Percentiles rank a stretch among this genome's conserved stretches.
phyloP scores from a whole-genome alignment of 2,888 invertebrate genomes.

The Sylvicola cinctus region DNA sequence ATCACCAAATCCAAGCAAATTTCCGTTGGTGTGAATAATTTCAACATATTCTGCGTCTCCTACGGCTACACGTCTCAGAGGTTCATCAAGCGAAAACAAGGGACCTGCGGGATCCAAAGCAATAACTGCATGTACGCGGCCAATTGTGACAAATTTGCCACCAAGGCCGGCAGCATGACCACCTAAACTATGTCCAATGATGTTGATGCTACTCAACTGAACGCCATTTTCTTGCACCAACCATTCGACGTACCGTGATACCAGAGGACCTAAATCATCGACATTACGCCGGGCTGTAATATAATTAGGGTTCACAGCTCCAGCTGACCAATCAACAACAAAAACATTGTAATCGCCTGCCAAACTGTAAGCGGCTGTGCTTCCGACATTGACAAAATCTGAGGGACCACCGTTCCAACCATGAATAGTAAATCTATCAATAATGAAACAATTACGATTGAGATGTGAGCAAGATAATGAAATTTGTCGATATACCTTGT shows the following conservation, averaged over 20 bases:
- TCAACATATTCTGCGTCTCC: slow-evolving; percentile 21
- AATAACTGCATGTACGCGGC: slow-evolving; percentile 17
- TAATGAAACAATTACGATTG: too few relatives aligned
- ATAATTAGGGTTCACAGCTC: slow-evolving; percentile 17
- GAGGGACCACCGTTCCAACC: slow-evolving; percentile 20
- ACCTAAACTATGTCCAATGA: slow-evolving; percentile 24
- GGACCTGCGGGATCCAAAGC: slow-evolving; percentile 24
- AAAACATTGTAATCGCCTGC: slow-evolving; percentile 18
- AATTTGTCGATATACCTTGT: too few relatives aligned
- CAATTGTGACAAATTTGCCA: slow-evolving; percentile 16
- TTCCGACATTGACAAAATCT: slow-evolving; percentile 16
- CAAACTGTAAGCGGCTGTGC: slow-evolving; percentile 16
- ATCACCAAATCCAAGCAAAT: slow-evolving; percentile 16
- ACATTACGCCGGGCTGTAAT: slow-evolving; percentile 15
- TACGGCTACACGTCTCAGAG: slow-evolving; percentile 17
- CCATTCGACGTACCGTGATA: slow-evolving; percentile 15
- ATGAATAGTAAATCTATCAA: slow-evolving; percentile 14
- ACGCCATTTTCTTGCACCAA: slow-evolving; percentile 12
- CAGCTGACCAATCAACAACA: slow-evolving; percentile 19
- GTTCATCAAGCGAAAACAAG: slow-evolving; percentile 13
- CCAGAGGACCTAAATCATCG: slow-evolving; percentile 14
- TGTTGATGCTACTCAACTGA: slow-evolving; percentile 13
- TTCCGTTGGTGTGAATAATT: slow-evolving; percentile 21
- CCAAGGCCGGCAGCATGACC: slow-evolving; percentile 21
- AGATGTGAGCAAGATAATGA: too few relatives aligned